phyloP scores from a whole-genome alignment of 1,140 invertebrate species.

The Cherax destructor region DNA sequence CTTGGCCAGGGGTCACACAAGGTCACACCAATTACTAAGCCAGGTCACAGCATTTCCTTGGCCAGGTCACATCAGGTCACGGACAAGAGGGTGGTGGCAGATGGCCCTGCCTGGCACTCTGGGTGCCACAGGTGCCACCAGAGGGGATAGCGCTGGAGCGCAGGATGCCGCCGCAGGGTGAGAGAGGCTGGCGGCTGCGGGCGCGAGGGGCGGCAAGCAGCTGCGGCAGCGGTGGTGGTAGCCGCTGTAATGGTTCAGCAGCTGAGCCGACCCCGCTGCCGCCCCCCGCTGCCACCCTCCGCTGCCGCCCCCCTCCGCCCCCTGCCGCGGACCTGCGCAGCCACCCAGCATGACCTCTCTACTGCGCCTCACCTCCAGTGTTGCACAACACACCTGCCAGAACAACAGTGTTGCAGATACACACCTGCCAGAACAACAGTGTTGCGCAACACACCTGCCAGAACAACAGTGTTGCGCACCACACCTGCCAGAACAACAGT shows the following conservation, averaged over 20 bases:
- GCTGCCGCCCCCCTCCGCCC: background rate
- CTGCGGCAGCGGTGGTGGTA: slow-evolving; percentile 45
- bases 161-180: background rate
- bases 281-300: slow-evolving; percentile 4
- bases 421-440: no score
- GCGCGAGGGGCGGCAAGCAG: slow-evolving; percentile 11
- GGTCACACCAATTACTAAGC: background rate
- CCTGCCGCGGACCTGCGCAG: no score
- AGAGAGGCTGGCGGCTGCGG: background rate
- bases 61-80: background rate
- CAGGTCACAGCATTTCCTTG: background rate
- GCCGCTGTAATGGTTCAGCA: slow-evolving; percentile 41
- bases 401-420: background rate
- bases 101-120: background rate
- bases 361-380: background rate
- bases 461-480: no score
- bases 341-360: no score
- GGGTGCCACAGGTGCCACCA: background rate
- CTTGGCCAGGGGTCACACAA: no score
- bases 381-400: background rate
- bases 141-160: background rate
- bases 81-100: background rate
- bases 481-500: no score
- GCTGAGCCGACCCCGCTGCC: background rate
- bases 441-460: no score